A percentile compares a stretch with the other conserved stretches of the same genome.
phyloP scores from a whole-genome alignment of 2,113 vertebrate species.

The Carettochelys insculpta region DNA sequence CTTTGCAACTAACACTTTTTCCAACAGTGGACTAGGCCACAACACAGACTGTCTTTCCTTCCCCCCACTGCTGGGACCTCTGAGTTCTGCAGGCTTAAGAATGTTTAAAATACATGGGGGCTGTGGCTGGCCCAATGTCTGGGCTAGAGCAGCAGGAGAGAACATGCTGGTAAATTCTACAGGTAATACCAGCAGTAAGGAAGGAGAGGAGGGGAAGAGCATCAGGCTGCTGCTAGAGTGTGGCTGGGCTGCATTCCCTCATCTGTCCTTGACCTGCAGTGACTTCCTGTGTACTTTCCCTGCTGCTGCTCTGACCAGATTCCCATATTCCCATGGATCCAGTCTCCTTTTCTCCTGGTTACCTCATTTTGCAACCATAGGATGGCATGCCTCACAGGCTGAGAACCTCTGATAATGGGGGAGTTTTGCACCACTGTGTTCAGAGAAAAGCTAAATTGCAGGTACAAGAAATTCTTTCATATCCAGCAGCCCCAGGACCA shows the following conservation, averaged over 20 bases:
- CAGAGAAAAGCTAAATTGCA: not conserved
- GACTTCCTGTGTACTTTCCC: not conserved
- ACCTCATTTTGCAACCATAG: not conserved
- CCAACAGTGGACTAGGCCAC: not conserved
- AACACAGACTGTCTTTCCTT: not conserved
- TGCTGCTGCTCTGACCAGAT: not conserved
- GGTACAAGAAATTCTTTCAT: too few species aligned
- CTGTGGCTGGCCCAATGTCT: not conserved
- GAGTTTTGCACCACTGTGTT: not conserved
- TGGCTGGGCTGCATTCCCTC: not conserved
- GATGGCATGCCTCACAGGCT: not conserved
- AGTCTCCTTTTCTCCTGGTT: not conserved
- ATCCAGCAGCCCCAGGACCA: too few species aligned
- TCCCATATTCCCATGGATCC: too few species aligned
- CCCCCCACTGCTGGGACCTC: not conserved
- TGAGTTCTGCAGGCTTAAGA: not conserved
- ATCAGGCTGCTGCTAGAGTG: not conserved
- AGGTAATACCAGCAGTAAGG: not conserved
- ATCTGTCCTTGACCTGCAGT: not conserved
- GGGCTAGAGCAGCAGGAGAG: not conserved
- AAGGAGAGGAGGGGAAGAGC: not conserved
- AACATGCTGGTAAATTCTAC: not conserved
- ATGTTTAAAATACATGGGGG: not conserved
- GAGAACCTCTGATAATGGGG: not conserved
- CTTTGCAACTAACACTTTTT: not conserved